Conservation (phyloP, 2,888 invertebrate genomes). For the Andrena bicolor region DNA sequence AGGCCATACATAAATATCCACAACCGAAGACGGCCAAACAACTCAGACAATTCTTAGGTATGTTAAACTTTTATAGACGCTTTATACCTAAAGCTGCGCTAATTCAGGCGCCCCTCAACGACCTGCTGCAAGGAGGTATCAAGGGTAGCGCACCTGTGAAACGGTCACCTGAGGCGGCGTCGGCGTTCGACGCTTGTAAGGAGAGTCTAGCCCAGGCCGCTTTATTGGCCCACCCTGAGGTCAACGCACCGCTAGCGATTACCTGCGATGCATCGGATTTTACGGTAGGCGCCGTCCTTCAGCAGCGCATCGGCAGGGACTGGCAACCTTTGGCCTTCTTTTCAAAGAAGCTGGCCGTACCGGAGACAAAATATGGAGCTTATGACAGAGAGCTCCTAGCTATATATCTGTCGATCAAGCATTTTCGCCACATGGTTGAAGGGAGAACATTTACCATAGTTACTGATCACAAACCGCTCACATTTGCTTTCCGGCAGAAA, state of each 20-base stretch:
- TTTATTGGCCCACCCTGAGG: not conserved
- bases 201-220: not conserved
- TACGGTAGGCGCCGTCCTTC: slow-evolving; percentile 46
- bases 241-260: not conserved
- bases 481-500: slow-evolving; percentile 54
- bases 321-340: slow-evolving; percentile 41
- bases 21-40: not conserved
- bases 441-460: slow-evolving; percentile 27
- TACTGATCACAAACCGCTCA: not conserved
- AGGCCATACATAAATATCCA: not conserved
- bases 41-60: too few species aligned
- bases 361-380: not conserved
- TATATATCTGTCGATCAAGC: not conserved
- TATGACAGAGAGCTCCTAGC: slow-evolving; percentile 7
- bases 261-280: slow-evolving; percentile 4
- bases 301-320: slow-evolving; percentile 19
- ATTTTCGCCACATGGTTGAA: slow-evolving; percentile 43
- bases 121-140: not conserved
- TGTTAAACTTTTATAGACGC: too few species aligned
- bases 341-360: not conserved
- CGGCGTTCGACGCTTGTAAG: not conserved
- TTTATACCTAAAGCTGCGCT: not conserved
- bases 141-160: not conserved
- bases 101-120: slow-evolving; percentile 12
- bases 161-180: not conserved